Base-by-base conservation (phyloP, 30 jellyfish, hydroid and myxozoan genomes). In the Morbakka virulenta region DNA sequence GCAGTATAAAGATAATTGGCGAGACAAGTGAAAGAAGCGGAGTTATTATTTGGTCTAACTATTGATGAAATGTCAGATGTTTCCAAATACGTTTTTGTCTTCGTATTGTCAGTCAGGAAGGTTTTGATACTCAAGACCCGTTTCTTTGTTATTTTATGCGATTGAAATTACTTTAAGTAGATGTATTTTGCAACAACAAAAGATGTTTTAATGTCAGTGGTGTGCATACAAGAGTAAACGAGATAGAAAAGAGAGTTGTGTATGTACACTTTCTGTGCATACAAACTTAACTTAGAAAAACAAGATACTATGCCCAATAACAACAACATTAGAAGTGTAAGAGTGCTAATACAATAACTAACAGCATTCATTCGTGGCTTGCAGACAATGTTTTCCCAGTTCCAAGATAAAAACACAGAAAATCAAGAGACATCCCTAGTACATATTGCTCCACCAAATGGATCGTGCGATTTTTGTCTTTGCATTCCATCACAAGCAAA, bases 311-410 rank as follows among this genome's bases (percentile, higher is more conserved):
- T 50, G 84, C 50, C 73, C 74, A 74, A 77, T 77, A 74, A 68
- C 77, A 74, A 74, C 31, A 77, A 74, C 57, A 32, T 74, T 49
- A 31, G 86, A 74, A 66, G 62, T 61, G 66, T 74, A 2, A 25
- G 57, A 77, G 78, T 68, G 36, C 62, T 74, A 33, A 61, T 74
- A 52, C 86, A 74, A 61, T 76, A 74, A 30, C 32, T 74, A 77
- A 53, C 36, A 73, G 85, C 85, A 73, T 73, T 73, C 85, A 73
- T 73, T 36, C 77, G 77, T 61, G 86, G 86, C 49, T 74, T 68
- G 67, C 36, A 29, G 77, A 50, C 86, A 36, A 29, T 76, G 78
- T 74, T 26, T 29, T 49, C 67, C n/a, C 65, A 29, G 57, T 74
- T 53, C 27, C 65, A 30, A 74, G 36, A 74, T 52, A 77, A 74